Evolutionary conservation across 2,888 invertebrate genomes (phyloP), one percentile per base, ranked within the genome.

Genomic region (Ernsta delagoae): DNA sequence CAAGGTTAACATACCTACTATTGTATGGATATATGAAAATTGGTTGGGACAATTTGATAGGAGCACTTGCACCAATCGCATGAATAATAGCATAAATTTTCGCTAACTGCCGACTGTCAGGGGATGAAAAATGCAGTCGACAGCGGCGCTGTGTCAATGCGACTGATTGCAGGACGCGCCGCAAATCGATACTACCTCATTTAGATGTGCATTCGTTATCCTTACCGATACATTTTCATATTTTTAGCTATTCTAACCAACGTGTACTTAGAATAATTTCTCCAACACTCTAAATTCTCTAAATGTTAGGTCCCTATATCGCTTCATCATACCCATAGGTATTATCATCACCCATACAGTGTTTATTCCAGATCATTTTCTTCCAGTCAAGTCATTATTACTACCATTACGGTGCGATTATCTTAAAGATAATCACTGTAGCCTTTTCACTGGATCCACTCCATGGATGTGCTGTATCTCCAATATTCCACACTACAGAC

Each of bases 51-150:
- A 54, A 45, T 56, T 59, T 36, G 56, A 56, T 56, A 61, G 61
- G 34, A 67, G 54, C 24, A 16, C 12, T n/a, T 45, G 45, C 11
- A n/a, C n/a, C 45, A n/a, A 45, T 45, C 11, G 45, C 45, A 45
- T 45, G 45, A 61, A 67, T 61, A 67, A 67, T 56, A 61, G 60
- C 67, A 56, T 61, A 67, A 67, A 67, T 16, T 61, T 67, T 77
- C 78, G 75, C 76, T 78, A 77, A 78, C 79, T 73, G 76, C 73
- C 77, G 76, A 76, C 77, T 77, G 78, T 78, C 78, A 75, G 75
- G 77, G 78, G 72, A 78, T 78, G 78, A 79, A 78, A 78, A 78
- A 79, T 78, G 75, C 75, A 77, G 77, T 76, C 77, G 61, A 60
- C 64, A 53, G 59, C 63, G 45, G 45, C 11, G 72, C 71, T 69